Evolutionary conservation across 2,113 vertebrate genomes (phyloP).

Genomic region (Psilopogon haemacephalus): DNA sequence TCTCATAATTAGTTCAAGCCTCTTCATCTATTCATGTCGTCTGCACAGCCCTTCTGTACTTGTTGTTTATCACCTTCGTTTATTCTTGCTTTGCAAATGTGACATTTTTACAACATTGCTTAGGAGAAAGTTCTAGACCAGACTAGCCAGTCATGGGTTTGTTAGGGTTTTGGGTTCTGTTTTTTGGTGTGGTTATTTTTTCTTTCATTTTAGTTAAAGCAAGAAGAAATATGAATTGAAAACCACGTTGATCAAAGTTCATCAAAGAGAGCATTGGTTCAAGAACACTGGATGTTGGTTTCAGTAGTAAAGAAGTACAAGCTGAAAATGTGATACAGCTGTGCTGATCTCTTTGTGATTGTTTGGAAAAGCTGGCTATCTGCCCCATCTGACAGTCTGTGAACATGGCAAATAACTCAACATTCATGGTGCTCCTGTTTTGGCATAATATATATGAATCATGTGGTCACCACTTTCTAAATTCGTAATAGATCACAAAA

Average conservation of each 20-base stretch:
- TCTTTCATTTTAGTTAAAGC: background rate
- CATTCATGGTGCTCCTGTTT: slow-evolving; percentile 70
- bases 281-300: slow-evolving; percentile 27
- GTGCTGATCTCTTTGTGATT: slow-evolving; percentile 62
- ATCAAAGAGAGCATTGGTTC: slow-evolving; percentile 36
- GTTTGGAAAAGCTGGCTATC: slow-evolving; percentile 72
- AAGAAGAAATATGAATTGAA: slow-evolving; percentile 46
- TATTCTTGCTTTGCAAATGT: slow-evolving; percentile 17
- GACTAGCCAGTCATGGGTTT: background rate
- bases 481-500: slow-evolving; percentile 38
- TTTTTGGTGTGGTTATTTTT: background rate
- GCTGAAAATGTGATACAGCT: slow-evolving; percentile 72
- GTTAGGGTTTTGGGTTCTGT: background rate
- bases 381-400: slow-evolving; percentile 73
- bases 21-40: background rate
- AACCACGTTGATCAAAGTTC: slow-evolving; percentile 28
- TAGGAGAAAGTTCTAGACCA: slow-evolving; percentile 34
- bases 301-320: slow-evolving; percentile 47
- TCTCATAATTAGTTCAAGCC: slow-evolving; percentile 6
- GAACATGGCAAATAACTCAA: slow-evolving; percentile 74
- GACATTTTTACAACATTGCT: slow-evolving; percentile 10
- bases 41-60: background rate
- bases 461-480: slow-evolving; percentile 54
- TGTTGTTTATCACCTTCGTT: background rate
- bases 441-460: slow-evolving; percentile 63